phyloP scores from a whole-genome alignment of 2,888 invertebrate genomes.

The Oxyteleia sp. region DNA sequence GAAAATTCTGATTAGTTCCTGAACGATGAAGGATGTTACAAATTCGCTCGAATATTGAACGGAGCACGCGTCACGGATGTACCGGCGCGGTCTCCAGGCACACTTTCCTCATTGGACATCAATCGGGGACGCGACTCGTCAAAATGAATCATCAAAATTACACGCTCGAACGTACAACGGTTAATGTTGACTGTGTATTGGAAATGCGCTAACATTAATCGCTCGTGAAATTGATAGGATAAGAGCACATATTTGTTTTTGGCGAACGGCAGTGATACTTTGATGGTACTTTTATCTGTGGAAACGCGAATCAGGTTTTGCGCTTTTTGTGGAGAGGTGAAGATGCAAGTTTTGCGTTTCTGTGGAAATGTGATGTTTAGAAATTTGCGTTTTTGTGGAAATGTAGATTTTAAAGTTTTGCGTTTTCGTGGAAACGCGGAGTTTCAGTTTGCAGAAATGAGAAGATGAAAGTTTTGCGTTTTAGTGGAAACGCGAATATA shows the following conservation, averaged over 20 bases:
- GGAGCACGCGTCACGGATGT: background rate
- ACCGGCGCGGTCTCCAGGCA: background rate
- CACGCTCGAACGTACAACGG: background rate
- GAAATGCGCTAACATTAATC: slow-evolving; percentile 18
- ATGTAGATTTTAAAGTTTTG: no score
- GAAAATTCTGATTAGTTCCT: slow-evolving; percentile 56
- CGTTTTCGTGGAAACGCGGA: no score
- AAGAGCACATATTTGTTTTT: slow-evolving; percentile 22
- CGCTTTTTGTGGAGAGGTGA: no score
- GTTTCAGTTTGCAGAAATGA: no score
- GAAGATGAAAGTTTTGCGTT: no score
- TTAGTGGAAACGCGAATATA: no score
- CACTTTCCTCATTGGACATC: slow-evolving; percentile 21
- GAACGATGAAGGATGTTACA: slow-evolving; percentile 14
- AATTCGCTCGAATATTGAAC: slow-evolving; percentile 1
- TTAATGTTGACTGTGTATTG: background rate
- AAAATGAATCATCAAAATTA: slow-evolving; percentile 36
- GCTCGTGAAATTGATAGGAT: slow-evolving; percentile 13
- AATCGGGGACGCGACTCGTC: slow-evolving; percentile 31
- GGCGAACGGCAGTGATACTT: slow-evolving; percentile 19
- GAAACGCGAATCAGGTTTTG: no score
- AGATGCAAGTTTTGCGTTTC: no score
- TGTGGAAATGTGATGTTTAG: no score
- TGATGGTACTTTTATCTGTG: no score
- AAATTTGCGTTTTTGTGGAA: no score